Base-by-base conservation (phyloP, 2,113 vertebrate species). In the Proterorhinus semilunaris region DNA sequence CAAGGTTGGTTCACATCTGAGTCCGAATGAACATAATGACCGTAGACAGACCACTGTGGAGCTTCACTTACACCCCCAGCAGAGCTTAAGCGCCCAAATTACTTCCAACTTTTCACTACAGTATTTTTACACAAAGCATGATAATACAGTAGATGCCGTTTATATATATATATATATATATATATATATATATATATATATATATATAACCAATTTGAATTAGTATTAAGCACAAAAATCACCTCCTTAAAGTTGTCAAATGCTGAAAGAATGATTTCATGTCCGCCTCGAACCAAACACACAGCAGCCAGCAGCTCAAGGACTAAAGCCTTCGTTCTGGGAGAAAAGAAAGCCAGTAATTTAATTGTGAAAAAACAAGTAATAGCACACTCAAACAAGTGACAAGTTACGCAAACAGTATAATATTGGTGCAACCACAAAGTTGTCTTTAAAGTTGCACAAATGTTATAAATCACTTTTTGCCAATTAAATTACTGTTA, bases 191-290 rank as follows among this genome's bases (percentile, higher is more conserved):
- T 46, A 9, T 15, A 42, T 68, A 27, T 68, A 68, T 46, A 9
- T 15, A 42, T 36, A 36, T 17, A 55, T 11, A 55, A 55, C 5
- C 10, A 42, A 6, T 7, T 43, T 11, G 55, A 58, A 42, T 12
- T 43, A 13, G 7, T 58, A 9, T 55, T 0, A 1, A 1, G 71
- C 68, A 55, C 27, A 75, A 44, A 9, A 44, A 64, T 70, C 79
- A 99, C 96, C 97, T 98, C 96, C 94, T 99, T 99, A 92, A 98
- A 99, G 92, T 98, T 96, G 92, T 99, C 97, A 52, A 99, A 99
- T 12, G 97, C 97, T 0, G 97, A 95, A 0, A 99, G 95, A 89
- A 98, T 99, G 88, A 99, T 99, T 91, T 99, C 97, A 0, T 99
- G 97, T 58, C 97, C 97, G 2, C 97, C 97, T 74, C 97, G 90